These are phyloP conservation scores for Stenotaenia linearis DNA, from an alignment of 2,888 invertebrate species.

Conservation along the genomic window DNA sequence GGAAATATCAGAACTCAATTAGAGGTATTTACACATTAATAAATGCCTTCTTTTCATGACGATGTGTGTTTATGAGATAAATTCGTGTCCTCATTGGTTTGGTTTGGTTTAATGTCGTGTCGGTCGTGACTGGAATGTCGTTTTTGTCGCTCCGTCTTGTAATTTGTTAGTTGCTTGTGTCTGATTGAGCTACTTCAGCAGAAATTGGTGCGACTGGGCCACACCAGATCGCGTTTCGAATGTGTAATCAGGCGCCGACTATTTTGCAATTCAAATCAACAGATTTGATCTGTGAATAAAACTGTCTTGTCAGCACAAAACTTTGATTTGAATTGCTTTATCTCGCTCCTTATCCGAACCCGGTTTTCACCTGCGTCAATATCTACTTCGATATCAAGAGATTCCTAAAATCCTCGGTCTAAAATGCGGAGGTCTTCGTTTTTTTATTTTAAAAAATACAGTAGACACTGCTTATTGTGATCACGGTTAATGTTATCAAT, in stretches of 20 bases:
- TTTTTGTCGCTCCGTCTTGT: neutral
- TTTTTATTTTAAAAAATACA: no score
- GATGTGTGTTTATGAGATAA: no score
- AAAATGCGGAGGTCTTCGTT: no score
- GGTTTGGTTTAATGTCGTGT: neutral
- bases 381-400: neutral
- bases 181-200: constrained; percentile 19
- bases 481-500: no score
- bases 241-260: neutral
- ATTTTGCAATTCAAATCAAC: constrained; percentile 11
- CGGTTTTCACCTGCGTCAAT: neutral
- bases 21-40: no score
- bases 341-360: neutral
- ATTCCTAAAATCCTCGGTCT: no score
- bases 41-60: no score
- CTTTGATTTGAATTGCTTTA: constrained; percentile 15
- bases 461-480: no score
- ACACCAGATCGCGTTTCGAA: constrained; percentile 5
- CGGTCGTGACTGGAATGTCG: neutral
- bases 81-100: neutral
- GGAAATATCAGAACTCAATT: no score
- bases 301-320: constrained; percentile 4
- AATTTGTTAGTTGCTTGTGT: constrained; percentile 14
- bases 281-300: constrained; percentile 10
- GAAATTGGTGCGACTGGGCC: constrained; percentile 3